A percentile compares a stretch with the other conserved stretches of the same genome.
Evolutionary conservation across 2,888 invertebrate genomes (phyloP).

Genomic region (Hesperia comma): DNA sequence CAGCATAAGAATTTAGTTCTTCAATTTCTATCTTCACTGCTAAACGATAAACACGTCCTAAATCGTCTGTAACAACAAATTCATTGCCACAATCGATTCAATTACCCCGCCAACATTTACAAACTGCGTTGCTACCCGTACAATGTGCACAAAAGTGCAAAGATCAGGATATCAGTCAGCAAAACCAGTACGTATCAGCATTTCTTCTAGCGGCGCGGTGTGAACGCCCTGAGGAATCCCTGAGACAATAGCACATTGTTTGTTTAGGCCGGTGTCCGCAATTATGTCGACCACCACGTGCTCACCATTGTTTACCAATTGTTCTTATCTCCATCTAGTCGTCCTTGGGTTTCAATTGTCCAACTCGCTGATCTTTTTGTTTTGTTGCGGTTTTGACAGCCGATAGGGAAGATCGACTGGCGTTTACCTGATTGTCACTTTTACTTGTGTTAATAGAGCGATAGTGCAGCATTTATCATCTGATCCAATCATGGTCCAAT

Average conservation of each 20-base stretch:
- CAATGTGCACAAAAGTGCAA: not conserved
- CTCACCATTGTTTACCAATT: conserved; percentile 71
- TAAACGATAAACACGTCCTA: too few relatives aligned
- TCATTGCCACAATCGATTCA: too few relatives aligned
- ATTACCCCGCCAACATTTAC: too few relatives aligned
- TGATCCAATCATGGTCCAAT: too few relatives aligned
- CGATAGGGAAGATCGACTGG: not conserved
- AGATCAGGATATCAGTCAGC: conserved; percentile 8
- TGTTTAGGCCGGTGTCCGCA: conserved; percentile 63
- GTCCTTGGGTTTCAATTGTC: conserved; percentile 64
- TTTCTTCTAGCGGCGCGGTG: conserved; percentile 43
- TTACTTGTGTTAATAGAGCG: too few relatives aligned
- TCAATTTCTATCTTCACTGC: too few relatives aligned
- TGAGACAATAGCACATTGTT: conserved; percentile 73
- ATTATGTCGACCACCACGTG: conserved; percentile 71
- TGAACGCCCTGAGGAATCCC: conserved; percentile 48
- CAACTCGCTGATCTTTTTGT: conserved; percentile 41
- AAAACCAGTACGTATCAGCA: conserved; percentile 24
- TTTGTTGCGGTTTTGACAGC: conserved; percentile 33
- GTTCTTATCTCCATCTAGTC: conserved; percentile 71
- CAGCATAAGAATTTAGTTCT: too few relatives aligned
- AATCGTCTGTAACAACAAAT: too few relatives aligned
- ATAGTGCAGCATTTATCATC: too few relatives aligned
- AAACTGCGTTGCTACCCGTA: not conserved
- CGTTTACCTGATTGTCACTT: not conserved